These are phyloP conservation scores for Hypomecis punctinalis DNA, from an alignment of 2,888 invertebrate species.

Conservation along the genomic window DNA sequence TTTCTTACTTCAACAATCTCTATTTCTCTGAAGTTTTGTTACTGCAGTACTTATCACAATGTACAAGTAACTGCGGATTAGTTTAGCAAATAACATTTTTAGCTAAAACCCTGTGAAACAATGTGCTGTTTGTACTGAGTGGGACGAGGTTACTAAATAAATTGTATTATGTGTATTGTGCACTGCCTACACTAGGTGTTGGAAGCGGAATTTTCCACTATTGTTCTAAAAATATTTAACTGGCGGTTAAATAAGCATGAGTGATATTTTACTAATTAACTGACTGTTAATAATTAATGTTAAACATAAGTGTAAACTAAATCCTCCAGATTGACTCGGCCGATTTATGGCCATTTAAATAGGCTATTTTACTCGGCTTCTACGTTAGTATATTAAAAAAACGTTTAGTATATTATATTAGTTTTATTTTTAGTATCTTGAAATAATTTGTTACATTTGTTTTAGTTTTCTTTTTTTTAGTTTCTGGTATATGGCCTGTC, in stretches of 20 bases:
- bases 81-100: slow-evolving; percentile 40
- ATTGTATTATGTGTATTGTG: slow-evolving; percentile 15
- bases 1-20: not conserved
- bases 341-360: no score
- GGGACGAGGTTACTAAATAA: slow-evolving; percentile 35
- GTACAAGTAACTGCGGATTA: slow-evolving; percentile 18
- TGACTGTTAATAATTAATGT: no score
- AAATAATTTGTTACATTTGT: no score
- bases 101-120: slow-evolving; percentile 31
- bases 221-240: not conserved
- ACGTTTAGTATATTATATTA: no score
- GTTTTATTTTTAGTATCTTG: no score
- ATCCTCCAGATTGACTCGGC: no score
- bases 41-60: slow-evolving; percentile 7
- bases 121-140: slow-evolving; percentile 37
- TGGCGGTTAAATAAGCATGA: not conserved
- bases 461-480: no score
- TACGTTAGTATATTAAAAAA: no score
- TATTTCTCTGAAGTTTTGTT: slow-evolving; percentile 1
- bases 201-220: slow-evolving; percentile 7
- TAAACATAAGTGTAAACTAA: no score
- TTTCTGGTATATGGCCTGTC: no score
- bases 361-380: no score
- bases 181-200: not conserved
- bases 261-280: no score